Percentiles rank a stretch among this genome's conserved stretches.
Conservation (phyloP, 1,140 invertebrate species). For the Ephestia elutella region DNA sequence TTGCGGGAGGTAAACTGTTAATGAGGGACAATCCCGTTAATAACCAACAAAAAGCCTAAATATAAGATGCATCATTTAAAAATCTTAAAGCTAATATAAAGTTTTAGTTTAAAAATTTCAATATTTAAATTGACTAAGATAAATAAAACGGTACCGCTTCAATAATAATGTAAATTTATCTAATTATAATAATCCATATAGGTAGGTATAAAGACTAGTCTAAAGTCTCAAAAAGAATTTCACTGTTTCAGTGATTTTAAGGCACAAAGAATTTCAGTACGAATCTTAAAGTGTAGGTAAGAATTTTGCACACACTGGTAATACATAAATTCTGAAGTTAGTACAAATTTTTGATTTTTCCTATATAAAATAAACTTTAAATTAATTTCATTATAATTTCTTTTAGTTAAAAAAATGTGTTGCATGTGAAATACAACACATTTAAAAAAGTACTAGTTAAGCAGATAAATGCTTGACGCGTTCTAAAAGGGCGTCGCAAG, state of each 20-base stretch:
- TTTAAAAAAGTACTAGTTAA: constrained; percentile 19
- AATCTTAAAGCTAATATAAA: background rate
- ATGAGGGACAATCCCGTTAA: background rate
- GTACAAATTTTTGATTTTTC: too few relatives aligned
- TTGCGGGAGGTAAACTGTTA: background rate
- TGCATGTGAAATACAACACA: too few relatives aligned
- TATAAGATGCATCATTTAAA: background rate
- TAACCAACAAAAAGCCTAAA: background rate
- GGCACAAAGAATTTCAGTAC: background rate
- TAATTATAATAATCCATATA: background rate
- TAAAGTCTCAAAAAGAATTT: background rate
- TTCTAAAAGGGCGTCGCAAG: constrained; percentile 86
- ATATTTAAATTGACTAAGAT: background rate
- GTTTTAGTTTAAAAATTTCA: background rate
- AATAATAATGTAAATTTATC: background rate
- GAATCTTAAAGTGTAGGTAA: background rate
- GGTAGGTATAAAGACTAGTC: background rate
- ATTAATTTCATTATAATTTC: too few relatives aligned
- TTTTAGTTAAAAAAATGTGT: too few relatives aligned
- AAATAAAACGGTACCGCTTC: background rate
- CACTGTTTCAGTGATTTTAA: background rate
- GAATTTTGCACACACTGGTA: too few relatives aligned
- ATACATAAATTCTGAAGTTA: too few relatives aligned
- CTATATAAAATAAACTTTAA: too few relatives aligned
- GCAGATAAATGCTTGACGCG: constrained; percentile 76